Conservation (phyloP, 2,113 vertebrate genomes). For the Coryphaenoides rupestris region DNA sequence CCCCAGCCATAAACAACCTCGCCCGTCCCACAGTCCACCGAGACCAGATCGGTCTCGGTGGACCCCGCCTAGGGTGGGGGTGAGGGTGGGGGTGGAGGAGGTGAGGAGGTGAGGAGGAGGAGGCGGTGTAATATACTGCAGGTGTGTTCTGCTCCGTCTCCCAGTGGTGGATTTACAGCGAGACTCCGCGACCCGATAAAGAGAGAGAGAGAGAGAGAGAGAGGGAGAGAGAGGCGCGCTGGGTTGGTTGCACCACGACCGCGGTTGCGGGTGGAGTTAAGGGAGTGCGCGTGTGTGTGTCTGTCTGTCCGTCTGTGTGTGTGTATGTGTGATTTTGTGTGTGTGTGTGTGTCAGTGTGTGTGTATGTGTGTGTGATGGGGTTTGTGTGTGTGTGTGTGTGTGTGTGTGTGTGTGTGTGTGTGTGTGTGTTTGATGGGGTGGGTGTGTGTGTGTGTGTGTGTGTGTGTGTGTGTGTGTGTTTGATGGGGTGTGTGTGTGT, state of each 20-base stretch:
- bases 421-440: neutral
- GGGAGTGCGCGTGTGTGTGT: no score
- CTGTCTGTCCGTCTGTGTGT: no score
- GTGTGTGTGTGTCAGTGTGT: no score
- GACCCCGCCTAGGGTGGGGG: slow-evolving; percentile 46
- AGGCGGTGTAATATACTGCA: no score
- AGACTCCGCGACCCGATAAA: slow-evolving; percentile 21
- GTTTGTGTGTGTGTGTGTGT: neutral
- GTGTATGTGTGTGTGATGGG: no score
- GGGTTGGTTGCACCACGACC: no score
- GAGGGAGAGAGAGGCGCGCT: no score
- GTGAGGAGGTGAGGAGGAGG: neutral
- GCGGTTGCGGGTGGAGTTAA: no score
- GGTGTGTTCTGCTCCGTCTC: no score
- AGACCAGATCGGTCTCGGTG: slow-evolving; percentile 37
- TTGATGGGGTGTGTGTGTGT: neutral
- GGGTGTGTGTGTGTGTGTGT: neutral
- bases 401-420: neutral
- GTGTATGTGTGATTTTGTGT: no score
- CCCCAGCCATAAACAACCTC: slow-evolving; percentile 53
- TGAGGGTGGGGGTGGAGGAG: slow-evolving; percentile 27
- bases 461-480: neutral
- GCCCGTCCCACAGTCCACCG: slow-evolving; percentile 29
- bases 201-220: no score
- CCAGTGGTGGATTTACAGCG: slow-evolving; percentile 51